Percentiles rank a stretch among this genome's conserved stretches.
phyloP scores from a whole-genome alignment of 1,140 invertebrate genomes.

The Eurosta solidaginis region DNA sequence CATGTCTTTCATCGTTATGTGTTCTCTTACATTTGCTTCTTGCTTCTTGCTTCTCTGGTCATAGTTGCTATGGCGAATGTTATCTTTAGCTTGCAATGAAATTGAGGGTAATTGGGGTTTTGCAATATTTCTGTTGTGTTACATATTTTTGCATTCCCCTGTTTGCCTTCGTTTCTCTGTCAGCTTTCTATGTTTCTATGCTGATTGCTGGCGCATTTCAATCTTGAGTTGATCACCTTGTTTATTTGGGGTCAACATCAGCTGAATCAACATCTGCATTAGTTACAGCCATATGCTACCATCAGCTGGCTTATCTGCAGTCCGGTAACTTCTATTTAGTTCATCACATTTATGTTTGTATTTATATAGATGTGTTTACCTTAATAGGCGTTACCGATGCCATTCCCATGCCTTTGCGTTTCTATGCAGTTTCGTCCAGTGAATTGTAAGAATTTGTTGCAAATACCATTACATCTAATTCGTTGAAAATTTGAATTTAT shows the following conservation, averaged over 20 bases:
- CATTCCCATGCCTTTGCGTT: neutral
- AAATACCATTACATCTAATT: conserved; percentile 2
- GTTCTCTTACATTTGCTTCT: neutral
- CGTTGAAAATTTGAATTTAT: neutral
- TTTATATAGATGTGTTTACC: conserved; percentile 1
- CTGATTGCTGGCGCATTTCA: conserved; percentile 30
- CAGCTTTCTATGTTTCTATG: conserved; percentile 9
- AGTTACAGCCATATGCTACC: neutral
- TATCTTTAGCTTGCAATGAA: conserved; percentile 30
- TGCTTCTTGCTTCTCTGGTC: neutral
- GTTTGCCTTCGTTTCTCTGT: neutral
- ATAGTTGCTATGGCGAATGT: neutral
- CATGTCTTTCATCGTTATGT: neutral
- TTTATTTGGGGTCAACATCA: conserved; percentile 53
- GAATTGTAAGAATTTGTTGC: neutral
- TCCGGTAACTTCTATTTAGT: neutral
- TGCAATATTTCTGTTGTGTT: conserved; percentile 25
- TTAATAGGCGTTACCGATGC: neutral
- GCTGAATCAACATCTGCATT: neutral
- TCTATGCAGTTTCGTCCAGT: neutral
- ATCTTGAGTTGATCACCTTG: conserved; percentile 34
- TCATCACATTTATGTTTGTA: neutral
- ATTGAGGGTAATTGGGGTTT: conserved; percentile 57
- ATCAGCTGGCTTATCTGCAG: neutral
- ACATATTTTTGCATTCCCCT: neutral